Evolutionary conservation across 1,140 invertebrate species (phyloP).

Genomic region (Thalassaphorura encarpata): DNA sequence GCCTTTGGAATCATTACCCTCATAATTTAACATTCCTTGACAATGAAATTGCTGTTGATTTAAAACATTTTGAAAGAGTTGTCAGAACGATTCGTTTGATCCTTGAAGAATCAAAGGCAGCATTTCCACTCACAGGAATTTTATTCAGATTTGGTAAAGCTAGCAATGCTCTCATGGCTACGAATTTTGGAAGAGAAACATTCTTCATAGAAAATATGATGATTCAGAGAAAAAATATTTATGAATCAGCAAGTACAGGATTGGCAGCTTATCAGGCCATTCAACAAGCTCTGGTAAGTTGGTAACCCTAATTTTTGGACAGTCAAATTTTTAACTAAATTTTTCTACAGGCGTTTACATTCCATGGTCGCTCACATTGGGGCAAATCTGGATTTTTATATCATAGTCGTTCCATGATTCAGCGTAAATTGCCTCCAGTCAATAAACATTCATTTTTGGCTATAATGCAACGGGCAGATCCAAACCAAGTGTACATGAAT

Average conservation of each 20-base stretch:
- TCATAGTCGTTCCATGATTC: background rate
- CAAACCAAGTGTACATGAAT: slow-evolving; percentile 13
- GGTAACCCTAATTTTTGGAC: background rate
- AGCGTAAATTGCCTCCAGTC: background rate
- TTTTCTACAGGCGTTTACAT: background rate
- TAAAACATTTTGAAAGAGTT: slow-evolving; percentile 2
- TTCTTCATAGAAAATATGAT: background rate
- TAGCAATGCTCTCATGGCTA: background rate
- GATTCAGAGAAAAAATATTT: slow-evolving; percentile 3
- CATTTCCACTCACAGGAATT: slow-evolving; percentile 14
- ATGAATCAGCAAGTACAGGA: background rate
- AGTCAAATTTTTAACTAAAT: background rate
- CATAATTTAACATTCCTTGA: slow-evolving; percentile 10
- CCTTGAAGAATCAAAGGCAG: slow-evolving; percentile 1
- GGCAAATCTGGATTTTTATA: slow-evolving; percentile 10
- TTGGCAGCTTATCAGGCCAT: slow-evolving; percentile 19
- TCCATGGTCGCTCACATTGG: slow-evolving; percentile 12
- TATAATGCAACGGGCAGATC: slow-evolving; percentile 7
- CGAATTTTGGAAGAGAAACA: slow-evolving; percentile 2
- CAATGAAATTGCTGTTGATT: slow-evolving; percentile 11
- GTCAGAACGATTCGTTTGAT: slow-evolving; percentile 6
- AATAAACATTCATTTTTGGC: background rate
- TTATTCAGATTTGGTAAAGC: slow-evolving; percentile 12
- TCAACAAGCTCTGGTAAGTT: slow-evolving; percentile 11
- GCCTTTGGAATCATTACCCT: slow-evolving; percentile 14